Base-by-base conservation (phyloP, 2,797 vertebrate genomes). In the Etheostoma perlongum region DNA sequence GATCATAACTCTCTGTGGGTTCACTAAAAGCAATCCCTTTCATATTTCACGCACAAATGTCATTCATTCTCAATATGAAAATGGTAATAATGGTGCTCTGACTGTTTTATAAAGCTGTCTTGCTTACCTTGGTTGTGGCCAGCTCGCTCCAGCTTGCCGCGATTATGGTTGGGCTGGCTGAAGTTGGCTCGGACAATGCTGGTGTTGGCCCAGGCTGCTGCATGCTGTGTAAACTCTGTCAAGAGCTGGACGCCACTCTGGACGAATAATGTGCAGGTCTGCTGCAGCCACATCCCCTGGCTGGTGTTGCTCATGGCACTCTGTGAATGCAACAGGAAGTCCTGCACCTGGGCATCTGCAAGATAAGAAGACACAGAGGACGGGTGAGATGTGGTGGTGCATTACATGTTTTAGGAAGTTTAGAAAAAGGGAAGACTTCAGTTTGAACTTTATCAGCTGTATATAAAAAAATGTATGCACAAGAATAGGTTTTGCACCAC, bases 231-330 rank as follows among this genome's bases (percentile, higher is more conserved):
- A 1, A 98, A 99, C 62, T 52, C 76, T 0, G 94, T 81, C 0
- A 88, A 94, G n/a, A 98, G 92, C 5, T 87, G 91, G 1, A 94
- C 91, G 0, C 94, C 89, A 0, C 74, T 72, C 0, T 96, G 95
- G 67, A 97, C 74, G 1, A 96, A 94, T 4, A 99, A 80, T 4
- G 95, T 93, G 73, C 96, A 97, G 2, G 94, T 92, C 93, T 97
- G 92, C 72, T 94, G 96, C 61, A 96, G 92, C 75, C 79, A 76
- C 0, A 84, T 62, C 1, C 89, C 92, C 23, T 91, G 95, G 58
- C 92, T 95, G 72, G 83, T 91, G 81, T 93, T 93, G 5, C 72
- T 80, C 48, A 77, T 16, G 27, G 88, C 84, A 21, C 86, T 80
- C 0, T 95, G 92, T 0, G 77, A 84, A 0, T 8, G 30, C 2